Conservation (phyloP, 2,113 vertebrate genomes). For the Seriola rivoliana region DNA sequence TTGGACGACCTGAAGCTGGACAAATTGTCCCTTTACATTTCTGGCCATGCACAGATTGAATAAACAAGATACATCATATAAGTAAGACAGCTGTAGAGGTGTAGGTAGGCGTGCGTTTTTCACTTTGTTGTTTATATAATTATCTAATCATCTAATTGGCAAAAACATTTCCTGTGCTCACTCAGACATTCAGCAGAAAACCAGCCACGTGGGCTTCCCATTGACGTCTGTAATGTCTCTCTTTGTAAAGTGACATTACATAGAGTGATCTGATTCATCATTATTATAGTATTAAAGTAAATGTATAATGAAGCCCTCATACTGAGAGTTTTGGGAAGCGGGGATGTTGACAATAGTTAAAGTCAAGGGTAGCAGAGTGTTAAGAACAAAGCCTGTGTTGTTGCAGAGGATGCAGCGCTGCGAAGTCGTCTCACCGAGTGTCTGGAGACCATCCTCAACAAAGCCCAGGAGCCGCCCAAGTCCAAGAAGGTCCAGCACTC, state of each 20-base stretch:
- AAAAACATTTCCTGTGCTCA: neutral
- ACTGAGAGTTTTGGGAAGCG: neutral
- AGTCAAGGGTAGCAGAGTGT: neutral
- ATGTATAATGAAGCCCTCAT: neutral
- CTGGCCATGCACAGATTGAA: too few species aligned
- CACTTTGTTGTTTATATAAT: too few species aligned
- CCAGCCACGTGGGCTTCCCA: neutral
- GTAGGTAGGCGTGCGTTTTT: too few species aligned
- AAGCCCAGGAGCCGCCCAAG: slow-evolving; percentile 92
- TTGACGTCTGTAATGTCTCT: neutral
- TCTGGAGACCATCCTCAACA: slow-evolving; percentile 92
- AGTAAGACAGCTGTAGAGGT: too few species aligned
- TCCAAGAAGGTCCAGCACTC: slow-evolving; percentile 95
- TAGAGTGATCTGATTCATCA: neutral
- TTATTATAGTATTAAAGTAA: neutral
- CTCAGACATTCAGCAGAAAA: neutral
- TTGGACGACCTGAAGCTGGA: too few species aligned
- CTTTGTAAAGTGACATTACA: neutral
- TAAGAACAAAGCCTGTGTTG: neutral
- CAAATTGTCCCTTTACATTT: too few species aligned
- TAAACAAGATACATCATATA: too few species aligned
- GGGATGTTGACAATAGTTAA: neutral
- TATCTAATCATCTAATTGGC: neutral
- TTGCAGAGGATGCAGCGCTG: slow-evolving; percentile 87
- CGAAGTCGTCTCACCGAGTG: slow-evolving; percentile 91